These are phyloP conservation scores for Dasypolia templi DNA, from an alignment of 2,888 invertebrate species.

Conservation along the genomic window DNA sequence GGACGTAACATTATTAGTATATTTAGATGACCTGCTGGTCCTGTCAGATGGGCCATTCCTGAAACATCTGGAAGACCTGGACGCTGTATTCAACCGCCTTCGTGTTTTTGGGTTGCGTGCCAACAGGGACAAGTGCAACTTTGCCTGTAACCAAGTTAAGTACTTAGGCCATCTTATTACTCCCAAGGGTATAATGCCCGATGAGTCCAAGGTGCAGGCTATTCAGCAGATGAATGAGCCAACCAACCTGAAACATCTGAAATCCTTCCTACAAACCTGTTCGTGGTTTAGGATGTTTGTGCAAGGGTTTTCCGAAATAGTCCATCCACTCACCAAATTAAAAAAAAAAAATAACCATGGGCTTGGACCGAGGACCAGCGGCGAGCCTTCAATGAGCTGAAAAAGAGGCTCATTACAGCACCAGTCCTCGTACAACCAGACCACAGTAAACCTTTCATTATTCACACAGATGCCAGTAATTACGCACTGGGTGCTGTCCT, in stretches of 20 bases:
- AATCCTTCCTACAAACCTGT: neutral
- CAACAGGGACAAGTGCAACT: constrained; percentile 11
- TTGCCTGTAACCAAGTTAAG: constrained; percentile 6
- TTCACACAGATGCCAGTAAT: constrained; percentile 5
- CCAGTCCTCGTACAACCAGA: neutral
- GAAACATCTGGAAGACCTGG: constrained; percentile 2
- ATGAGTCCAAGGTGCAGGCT: constrained; percentile 10
- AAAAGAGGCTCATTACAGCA: neutral
- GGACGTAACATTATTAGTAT: neutral
- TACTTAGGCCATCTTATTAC: constrained; percentile 24
- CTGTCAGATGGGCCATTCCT: neutral
- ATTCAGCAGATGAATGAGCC: constrained; percentile 4
- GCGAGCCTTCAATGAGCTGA: neutral
- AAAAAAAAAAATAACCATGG: neutral
- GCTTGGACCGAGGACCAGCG: neutral
- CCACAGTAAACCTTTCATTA: neutral
- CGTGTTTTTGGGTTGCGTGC: constrained; percentile 11
- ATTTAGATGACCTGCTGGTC: neutral
- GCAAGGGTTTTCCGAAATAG: neutral
- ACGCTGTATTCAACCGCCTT: constrained; percentile 1
- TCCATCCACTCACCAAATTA: neutral
- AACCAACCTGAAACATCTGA: constrained; percentile 13
- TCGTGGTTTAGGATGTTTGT: neutral
- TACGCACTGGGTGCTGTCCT: neutral
- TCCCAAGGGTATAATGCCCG: constrained; percentile 21